Percentiles rank a stretch among this genome's conserved stretches.
Conservation (phyloP, 1,140 invertebrate genomes). For the Tigriopus japonicus region DNA sequence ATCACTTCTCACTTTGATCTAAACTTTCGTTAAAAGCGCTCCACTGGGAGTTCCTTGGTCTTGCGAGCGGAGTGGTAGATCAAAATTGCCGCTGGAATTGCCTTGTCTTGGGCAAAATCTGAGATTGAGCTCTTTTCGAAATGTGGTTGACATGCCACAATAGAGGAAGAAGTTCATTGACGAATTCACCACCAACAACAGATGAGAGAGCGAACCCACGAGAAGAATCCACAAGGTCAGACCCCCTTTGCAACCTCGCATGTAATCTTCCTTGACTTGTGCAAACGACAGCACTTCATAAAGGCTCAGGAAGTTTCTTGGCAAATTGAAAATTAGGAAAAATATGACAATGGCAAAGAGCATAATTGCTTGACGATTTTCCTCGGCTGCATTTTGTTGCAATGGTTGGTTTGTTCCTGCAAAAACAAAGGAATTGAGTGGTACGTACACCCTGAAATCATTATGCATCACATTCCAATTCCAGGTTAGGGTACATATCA, state of each 20-base stretch:
- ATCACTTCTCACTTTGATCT: not conserved
- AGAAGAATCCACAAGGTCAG: constrained; percentile 2
- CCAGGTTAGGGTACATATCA: not conserved
- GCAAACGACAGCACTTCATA: not conserved
- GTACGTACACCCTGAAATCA: not conserved
- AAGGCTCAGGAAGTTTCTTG: not conserved
- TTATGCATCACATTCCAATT: not conserved
- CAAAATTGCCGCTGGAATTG: not conserved
- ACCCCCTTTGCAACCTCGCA: not conserved
- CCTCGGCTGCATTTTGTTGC: not conserved
- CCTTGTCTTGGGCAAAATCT: not conserved
- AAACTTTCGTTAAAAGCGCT: not conserved
- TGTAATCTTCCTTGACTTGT: not conserved
- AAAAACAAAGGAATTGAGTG: not conserved
- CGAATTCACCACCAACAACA: constrained; percentile 1
- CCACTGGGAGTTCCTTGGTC: not conserved
- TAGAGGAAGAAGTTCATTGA: constrained; percentile 8
- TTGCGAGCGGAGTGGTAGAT: not conserved
- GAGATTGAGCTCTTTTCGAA: not conserved
- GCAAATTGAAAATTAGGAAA: not conserved
- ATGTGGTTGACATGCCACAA: not conserved
- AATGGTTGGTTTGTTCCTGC: not conserved
- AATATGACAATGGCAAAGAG: not conserved
- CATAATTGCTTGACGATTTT: not conserved
- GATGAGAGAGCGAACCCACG: not conserved